Evolutionary conservation across 2,113 vertebrate genomes (phyloP), one percentile per base, ranked within the genome.

Genomic region (Oncorhynchus tshawytscha): DNA sequence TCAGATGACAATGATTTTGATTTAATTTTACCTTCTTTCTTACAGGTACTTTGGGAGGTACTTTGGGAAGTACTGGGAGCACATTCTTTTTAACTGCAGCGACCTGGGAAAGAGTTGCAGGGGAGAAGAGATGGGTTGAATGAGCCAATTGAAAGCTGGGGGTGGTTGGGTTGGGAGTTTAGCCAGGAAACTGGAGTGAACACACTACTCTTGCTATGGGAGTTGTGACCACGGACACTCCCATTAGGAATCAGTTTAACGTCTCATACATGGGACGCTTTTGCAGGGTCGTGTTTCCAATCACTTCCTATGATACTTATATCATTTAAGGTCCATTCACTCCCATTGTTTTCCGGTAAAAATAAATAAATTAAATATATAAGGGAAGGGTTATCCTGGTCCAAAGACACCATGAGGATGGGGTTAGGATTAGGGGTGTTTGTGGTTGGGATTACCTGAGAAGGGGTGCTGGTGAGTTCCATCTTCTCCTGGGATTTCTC

Each of bases 401-500:
- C 34, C 34, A 34, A 34, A 34, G 34, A 34, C 34, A 0, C 34
- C 34, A 34, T 34, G 16, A 54, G 51, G 51, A 18, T 54, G 3
- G 51, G 64, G 65, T 24, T 67, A 73, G 59, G 69, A 67, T 29
- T 51, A 73, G 16, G 68, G 11, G 4, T 45, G 49, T 16, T 34
- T 25, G 57, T 39, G 25, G 74, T 59, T 39, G 65, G 71, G 25
- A 3, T 80, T 86, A 98, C 97, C 96, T 99, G 97, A 79, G 97
- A 98, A 25, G 97, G 97, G 25, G 95, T 95, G 94, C 96, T 97
- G 90, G 94, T 96, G 87, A 98, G 93, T 85, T 98, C 97, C 94
- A 95, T 97, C 90, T 98, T 99, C 93, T 99, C 97, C 78, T 99
- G 97, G 45, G 96, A 98, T 92, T 97, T 97, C 91, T 99, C 97